phyloP scores from a whole-genome alignment of 2,113 vertebrate species.

The Mus pahari region DNA sequence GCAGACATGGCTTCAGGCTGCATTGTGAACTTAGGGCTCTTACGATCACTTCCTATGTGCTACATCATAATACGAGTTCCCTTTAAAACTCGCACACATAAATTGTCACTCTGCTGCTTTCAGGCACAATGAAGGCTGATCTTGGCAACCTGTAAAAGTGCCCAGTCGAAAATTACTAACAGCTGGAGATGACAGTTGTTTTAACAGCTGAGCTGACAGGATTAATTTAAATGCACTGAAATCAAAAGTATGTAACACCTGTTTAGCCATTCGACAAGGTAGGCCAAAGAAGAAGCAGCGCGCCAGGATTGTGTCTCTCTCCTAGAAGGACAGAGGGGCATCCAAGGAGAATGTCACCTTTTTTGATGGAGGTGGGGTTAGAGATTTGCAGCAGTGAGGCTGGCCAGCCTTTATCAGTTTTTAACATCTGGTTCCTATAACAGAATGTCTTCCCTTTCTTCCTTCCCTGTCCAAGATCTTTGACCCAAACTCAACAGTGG shows the following conservation, averaged over 20 bases:
- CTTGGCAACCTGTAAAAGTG: slow-evolving; percentile 95
- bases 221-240: slow-evolving; percentile 99
- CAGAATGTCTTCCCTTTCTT: slow-evolving; percentile 77
- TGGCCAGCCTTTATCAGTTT: slow-evolving; percentile 83
- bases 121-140: slow-evolving; percentile 88
- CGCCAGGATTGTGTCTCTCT: slow-evolving; percentile 82
- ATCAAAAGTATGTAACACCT: slow-evolving; percentile 99
- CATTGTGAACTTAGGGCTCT: slow-evolving; percentile 71
- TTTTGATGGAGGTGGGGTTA: slow-evolving; percentile 67
- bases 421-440: slow-evolving; percentile 96
- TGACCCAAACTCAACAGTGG: slow-evolving; percentile 89
- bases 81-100: slow-evolving; percentile 79
- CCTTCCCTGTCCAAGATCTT: slow-evolving; percentile 86
- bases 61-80: slow-evolving; percentile 78
- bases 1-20: slow-evolving; percentile 61
- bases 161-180: slow-evolving; percentile 99
- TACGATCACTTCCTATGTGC: slow-evolving; percentile 78
- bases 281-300: slow-evolving; percentile 86
- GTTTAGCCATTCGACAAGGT: slow-evolving; percentile 94
- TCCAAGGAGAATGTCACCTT: slow-evolving; percentile 79
- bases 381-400: slow-evolving; percentile 75
- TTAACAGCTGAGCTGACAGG: slow-evolving; percentile 99
- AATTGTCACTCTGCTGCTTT: slow-evolving; percentile 86
- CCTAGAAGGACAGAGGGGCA: slow-evolving; percentile 74
- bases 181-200: slow-evolving; percentile 99